Evolutionary conservation across 2,888 invertebrate genomes (phyloP).

Genomic region (Melitaea athalia): DNA sequence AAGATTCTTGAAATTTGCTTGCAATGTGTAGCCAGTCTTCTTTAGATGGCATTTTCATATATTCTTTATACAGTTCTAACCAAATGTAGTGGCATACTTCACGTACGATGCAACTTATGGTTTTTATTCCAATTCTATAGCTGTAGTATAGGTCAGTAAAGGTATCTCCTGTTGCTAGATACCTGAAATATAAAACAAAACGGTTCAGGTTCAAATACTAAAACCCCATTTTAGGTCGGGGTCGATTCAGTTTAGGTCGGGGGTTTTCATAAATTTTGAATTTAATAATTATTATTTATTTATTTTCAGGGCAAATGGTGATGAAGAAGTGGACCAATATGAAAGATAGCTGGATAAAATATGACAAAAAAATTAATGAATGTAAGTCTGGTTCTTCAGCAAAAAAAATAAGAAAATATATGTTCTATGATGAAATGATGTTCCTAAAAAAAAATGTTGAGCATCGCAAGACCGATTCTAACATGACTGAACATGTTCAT

Average conservation of each 20-base stretch:
- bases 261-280: conserved; percentile 34
- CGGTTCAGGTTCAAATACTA: conserved; percentile 37
- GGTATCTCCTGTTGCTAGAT: conserved; percentile 16
- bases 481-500: conserved; percentile 39
- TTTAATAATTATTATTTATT: conserved; percentile 32
- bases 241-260: conserved; percentile 38
- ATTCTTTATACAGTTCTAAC: conserved; percentile 23
- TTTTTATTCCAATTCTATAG: conserved; percentile 12
- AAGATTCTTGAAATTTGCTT: conserved; percentile 30
- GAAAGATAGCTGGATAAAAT: conserved; percentile 38
- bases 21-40: conserved; percentile 35
- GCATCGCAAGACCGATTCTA: conserved; percentile 43
- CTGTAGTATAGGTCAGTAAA: conserved; percentile 14
- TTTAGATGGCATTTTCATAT: conserved; percentile 20
- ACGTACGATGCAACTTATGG: conserved; percentile 10
- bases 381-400: conserved; percentile 35
- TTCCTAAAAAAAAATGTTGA: conserved; percentile 28
- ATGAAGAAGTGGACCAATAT: conserved; percentile 41
- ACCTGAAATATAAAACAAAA: conserved; percentile 33
- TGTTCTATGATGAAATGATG: conserved; percentile 32
- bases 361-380: conserved; percentile 37
- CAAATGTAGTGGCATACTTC: conserved; percentile 14
- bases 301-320: conserved; percentile 35
- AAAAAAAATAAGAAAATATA: conserved; percentile 35
- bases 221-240: conserved; percentile 39